Evolutionary conservation across 35 echinoderm and acorn worm genomes (phyloP).

Genomic region (Diadema setosum): DNA sequence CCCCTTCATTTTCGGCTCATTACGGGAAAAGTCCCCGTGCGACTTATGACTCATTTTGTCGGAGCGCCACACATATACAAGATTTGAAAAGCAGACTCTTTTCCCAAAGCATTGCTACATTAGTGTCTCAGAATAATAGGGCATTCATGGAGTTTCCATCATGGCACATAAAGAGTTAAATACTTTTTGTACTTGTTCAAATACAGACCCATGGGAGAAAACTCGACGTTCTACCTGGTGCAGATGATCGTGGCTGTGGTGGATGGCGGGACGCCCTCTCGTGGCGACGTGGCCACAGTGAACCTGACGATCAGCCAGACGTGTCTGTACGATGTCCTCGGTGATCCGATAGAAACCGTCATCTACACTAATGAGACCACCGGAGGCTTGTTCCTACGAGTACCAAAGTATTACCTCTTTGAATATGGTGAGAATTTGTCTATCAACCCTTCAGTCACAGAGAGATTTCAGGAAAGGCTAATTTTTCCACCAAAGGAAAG

Average conservation of each 20-base stretch:
- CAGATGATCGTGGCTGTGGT: slow-evolving; percentile 67
- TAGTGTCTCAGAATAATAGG: no score
- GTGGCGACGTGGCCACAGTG: slow-evolving; percentile 58
- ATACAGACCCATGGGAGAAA: slow-evolving; percentile 45
- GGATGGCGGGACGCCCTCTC: slow-evolving; percentile 60
- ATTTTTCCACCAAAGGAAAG: no score
- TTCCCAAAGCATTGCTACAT: no score
- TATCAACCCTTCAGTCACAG: neutral
- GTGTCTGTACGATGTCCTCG: slow-evolving; percentile 59
- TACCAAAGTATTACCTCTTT: slow-evolving; percentile 71
- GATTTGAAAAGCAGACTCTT: no score
- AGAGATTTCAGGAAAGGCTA: no score
- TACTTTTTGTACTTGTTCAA: no score
- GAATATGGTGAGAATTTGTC: slow-evolving; percentile 53
- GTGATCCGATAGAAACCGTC: neutral
- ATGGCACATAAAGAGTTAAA: no score
- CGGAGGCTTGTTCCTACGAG: slow-evolving; percentile 64
- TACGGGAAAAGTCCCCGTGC: no score
- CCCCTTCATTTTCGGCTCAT: no score
- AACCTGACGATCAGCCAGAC: slow-evolving; percentile 72
- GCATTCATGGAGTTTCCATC: no score
- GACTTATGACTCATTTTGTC: no score
- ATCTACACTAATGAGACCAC: slow-evolving; percentile 39
- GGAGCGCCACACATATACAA: no score
- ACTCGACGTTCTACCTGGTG: slow-evolving; percentile 43